Evolutionary conservation across 2,888 invertebrate genomes (phyloP), one percentile per base, ranked within the genome.

Genomic region (Drosophila pseudotakahashii): DNA sequence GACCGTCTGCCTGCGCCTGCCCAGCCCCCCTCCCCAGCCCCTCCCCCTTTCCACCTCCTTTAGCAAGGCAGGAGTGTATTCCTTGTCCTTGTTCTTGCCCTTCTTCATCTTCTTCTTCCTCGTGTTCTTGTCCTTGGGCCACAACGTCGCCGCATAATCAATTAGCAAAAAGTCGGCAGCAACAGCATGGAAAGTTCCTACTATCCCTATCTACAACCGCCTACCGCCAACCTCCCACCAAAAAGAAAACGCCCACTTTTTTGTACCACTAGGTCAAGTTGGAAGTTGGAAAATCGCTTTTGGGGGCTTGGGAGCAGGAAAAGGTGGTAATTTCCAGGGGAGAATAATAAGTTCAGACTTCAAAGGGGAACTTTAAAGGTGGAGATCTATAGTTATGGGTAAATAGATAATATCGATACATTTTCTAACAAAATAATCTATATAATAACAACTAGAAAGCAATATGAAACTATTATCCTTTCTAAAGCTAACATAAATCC

Each of bases 91-190:
- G 69, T 34, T 69, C 70, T 69, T 69, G 51, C 44, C 34, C 55
- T 45, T 67, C 70, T 69, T 69, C 57, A 44, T 34, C 55, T 45
- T 67, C 47, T 44, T 42, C 58, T 51, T 68, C 26, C 30, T 42
- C 48, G 57, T 52, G 52, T 47, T 41, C 71, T 53, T 70, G 69
- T 54, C 69, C 69, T 70, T 70, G 69, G 58, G 58, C 68, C 70
- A 45, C 58, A 30, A 44, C 58, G 59, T 45, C 44, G 68, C 58
- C 70, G 59, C 50, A 37, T 58, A 68, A 70, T 70, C 58, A 69
- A 69, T 68, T 69, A 69, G 50, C 42, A 57, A 48, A 48, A 69
- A 34, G 23, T 19, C 13, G 41, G 16, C 53, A 47, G 30, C 37
- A 32, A 16, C 41, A 23, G 23, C 60, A 44, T 45, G 30, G 62